Base-by-base conservation (phyloP, 2,888 invertebrate genomes). In the Eudemis profundana region DNA sequence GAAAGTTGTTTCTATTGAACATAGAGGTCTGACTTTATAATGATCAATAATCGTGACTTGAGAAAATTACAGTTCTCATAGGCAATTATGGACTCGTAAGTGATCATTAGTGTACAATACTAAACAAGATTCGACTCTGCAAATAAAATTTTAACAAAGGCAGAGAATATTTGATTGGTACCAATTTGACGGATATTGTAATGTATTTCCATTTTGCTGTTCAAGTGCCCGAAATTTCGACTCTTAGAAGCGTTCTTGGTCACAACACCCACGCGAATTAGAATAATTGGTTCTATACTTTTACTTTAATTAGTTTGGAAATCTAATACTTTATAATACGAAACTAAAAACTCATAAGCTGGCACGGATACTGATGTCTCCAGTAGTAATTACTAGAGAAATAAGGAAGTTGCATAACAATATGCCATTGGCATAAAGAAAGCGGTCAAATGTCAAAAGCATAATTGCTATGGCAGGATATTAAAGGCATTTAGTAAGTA, bases 401-500 rank as follows among this genome's bases (percentile, higher is more conserved):
- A 70, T 67, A 78, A 78, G 85, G 85, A 86, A 79, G 83, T 87
- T 88, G 78, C 81, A 78, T 78, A 86, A 89, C 72, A 69, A 74
- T 70, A 76, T 76, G 78, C 81, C 81, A 82, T 82, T 79, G 77
- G 78, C 79, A 83, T 83, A 79, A 86, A 89, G 89, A 91, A 89
- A 89, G 89, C 89, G 91, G 91, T 91, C 90, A 91, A 86, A 90
- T 84, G 90, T 91, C 89, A 90, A 90, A 82, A 79, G 90, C 89
- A 90, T 92, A 92, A 92, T 91, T 92, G 90, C 83, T 86, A 78
- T 85, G 81, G 81, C 89, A 89, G 91, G 90, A 92, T 90, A 91
- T 91, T 91, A 90, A 84, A 85, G 81, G 82, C 85, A 83, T 88
- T 87, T 84, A 84, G 86, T 84, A 90, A 90, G 82, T 91, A 76